Base-by-base conservation (phyloP, 2,888 invertebrate species). In the Pristionchus arcanus region DNA sequence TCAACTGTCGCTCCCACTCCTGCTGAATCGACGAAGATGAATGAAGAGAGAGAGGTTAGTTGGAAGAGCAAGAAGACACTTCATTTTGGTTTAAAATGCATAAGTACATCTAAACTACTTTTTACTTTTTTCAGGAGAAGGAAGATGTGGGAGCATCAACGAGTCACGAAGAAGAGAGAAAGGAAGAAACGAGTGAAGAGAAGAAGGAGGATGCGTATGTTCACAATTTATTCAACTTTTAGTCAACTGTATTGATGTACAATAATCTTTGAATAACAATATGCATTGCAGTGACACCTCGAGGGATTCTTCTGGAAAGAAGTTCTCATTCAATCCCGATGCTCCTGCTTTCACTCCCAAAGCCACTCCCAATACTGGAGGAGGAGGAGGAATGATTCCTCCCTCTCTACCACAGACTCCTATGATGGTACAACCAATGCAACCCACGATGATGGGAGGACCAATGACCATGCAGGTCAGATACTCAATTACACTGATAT, bases 251-350 rank as follows among this genome's bases (percentile, higher is more conserved):
- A 74, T n/a, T 34, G 81, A 81, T 81, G 2, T 81, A 25, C 3
- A 25, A 19, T 37, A 42, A 37, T 31, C 2, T 0, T 42, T 49
- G 9, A 81, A 81, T 37, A 25, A 25, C 5, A 42, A 81, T 81
- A n/a, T 28, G 0, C 37, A 15, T 87, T 87, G 34, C 86, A 87
- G 87, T 16, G 87, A 87, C 25, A 53, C 21, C 2, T 59, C 53
- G 19, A 49, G 71, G 74, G 87, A 87, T 19, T 53, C 49, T 4
- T 2, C 9, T 19, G 25, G 74, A 16, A 87, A 87, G 87, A 87
- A 87, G 87, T 87, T 87, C 87, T 87, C 87, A 31, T 87, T 87
- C 74, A 87, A 87, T 59, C 87, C 87, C n/a, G 87, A 87, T 59
- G 87, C 87, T 19, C 87, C 87, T 53, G 87, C 74, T 15, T 87